Percentiles rank a stretch among this genome's conserved stretches.
phyloP scores from a whole-genome alignment of 2,797 vertebrate species.

The Yasuhikotakia modesta region DNA sequence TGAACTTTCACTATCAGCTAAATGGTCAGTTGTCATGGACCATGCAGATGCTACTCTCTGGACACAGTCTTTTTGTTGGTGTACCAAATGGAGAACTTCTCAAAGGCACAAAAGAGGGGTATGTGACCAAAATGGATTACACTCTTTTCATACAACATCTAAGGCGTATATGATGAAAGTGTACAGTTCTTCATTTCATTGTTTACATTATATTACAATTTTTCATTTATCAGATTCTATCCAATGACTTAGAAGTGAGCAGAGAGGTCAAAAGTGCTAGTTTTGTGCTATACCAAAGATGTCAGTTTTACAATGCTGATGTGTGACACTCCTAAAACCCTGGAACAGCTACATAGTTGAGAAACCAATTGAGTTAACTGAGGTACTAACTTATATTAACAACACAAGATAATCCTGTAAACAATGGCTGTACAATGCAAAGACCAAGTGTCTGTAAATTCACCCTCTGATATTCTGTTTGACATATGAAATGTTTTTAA shows the following conservation, averaged over 20 bases:
- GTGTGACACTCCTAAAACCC: too few relatives aligned
- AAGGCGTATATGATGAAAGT: not conserved
- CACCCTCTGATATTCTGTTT: not conserved
- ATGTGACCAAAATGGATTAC: not conserved
- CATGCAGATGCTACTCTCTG: slow-evolving; percentile 85
- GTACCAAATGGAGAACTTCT: slow-evolving; percentile 44
- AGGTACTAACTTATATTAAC: too few relatives aligned
- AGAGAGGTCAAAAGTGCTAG: not conserved
- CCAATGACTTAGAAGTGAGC: not conserved
- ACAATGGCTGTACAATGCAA: too few relatives aligned
- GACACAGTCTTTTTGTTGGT: slow-evolving; percentile 52
- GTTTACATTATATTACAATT: not conserved
- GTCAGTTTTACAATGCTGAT: not conserved
- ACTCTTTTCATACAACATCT: too few relatives aligned
- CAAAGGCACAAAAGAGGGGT: slow-evolving; percentile 47
- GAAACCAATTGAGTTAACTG: too few relatives aligned
- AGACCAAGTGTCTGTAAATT: not conserved
- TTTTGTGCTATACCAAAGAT: not conserved
- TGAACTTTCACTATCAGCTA: slow-evolving; percentile 91
- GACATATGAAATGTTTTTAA: not conserved
- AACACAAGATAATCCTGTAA: too few relatives aligned
- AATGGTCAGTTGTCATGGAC: slow-evolving; percentile 86
- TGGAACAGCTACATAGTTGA: too few relatives aligned
- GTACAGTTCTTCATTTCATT: not conserved
- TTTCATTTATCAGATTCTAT: not conserved